Evolutionary conservation across 2,888 invertebrate genomes (phyloP), one percentile per base, ranked within the genome.

Genomic region (Apodemia hepburni): DNA sequence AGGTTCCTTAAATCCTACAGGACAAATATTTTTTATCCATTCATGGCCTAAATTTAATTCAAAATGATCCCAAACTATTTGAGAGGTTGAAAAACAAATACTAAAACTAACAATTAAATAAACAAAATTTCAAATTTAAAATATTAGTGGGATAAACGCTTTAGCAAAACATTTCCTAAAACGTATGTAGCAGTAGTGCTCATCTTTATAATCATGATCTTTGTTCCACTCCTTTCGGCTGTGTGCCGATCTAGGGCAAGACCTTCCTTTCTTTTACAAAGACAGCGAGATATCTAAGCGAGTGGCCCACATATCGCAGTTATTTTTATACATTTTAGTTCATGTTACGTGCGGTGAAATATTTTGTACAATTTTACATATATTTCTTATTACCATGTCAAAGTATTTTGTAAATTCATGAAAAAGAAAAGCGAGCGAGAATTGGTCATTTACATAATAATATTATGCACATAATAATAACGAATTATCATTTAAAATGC

Each of bases 181-280:
- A n/a, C 49, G 18, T 22, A 22, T 22, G 22, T 15, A 61, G 18
- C 35, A 35, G 51, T 38, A 18, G 35, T 33, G n/a, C 35, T 33
- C n/a, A 11, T 33, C 58, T 11, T 18, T 38, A 58, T 17, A 58
- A 35, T 58, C 58, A 58, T n/a, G 17, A 58, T 58, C 58, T 35
- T 58, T 58, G 58, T 38, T 33, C 58, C 35, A 58, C 35, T 58
- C 58, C 33, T 58, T 58, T 58, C 58, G 58, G 58, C 54, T 54
- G 54, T 27, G 54, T 54, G 54, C 54, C 22, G 54, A 54, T 54
- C 27, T 54, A 54, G 54, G 54, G 54, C 54, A 54, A 54, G 54
- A 54, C 54, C 54, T 54, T 51, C 51, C 51, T 51, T 51, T 51
- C 51, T 51, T 49, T 54, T 27, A 54, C 54, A 54, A 54, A 54